A percentile compares a stretch with the other conserved stretches of the same genome.
Evolutionary conservation across 1,140 invertebrate genomes (phyloP).

Genomic region (Tetragonula clypearis): DNA sequence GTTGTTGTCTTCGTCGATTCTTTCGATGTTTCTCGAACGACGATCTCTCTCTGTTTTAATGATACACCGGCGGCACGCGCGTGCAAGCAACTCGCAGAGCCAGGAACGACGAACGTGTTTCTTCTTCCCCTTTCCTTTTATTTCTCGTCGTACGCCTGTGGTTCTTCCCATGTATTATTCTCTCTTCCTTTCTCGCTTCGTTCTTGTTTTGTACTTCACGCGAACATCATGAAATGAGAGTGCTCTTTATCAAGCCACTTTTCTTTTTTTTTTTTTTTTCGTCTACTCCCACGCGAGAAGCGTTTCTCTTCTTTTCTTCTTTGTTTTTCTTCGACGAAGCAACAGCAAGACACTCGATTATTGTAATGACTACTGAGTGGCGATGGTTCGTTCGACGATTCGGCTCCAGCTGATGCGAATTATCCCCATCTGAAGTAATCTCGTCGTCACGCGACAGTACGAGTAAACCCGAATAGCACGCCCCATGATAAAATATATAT

Average conservation of each 20-base stretch:
- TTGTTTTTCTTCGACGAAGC: background rate
- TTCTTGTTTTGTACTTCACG: conserved; percentile 50
- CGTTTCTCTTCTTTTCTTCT: background rate
- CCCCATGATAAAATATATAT: conserved; percentile 69
- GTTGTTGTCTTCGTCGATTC: conserved; percentile 33
- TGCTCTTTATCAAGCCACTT: background rate
- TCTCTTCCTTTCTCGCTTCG: background rate
- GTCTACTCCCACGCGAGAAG: conserved; percentile 8
- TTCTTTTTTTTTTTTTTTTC: background rate
- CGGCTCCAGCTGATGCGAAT: conserved; percentile 32
- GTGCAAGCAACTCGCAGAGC: conserved; percentile 62
- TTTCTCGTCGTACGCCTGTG: background rate
- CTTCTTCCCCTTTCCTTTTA: no score
- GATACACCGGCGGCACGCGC: conserved; percentile 54
- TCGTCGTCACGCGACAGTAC: conserved; percentile 47
- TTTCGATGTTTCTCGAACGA: conserved; percentile 56
- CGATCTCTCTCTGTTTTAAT: conserved; percentile 21
- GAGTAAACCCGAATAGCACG: conserved; percentile 70
- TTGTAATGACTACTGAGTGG: background rate
- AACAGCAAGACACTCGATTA: conserved; percentile 20
- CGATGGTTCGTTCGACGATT: conserved; percentile 45
- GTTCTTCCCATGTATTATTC: background rate
- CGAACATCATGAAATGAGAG: conserved; percentile 13
- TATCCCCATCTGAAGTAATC: conserved; percentile 30
- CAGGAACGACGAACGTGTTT: conserved; percentile 56